phyloP scores from a whole-genome alignment of 2,888 invertebrate genomes.

The Salticus scenicus region DNA sequence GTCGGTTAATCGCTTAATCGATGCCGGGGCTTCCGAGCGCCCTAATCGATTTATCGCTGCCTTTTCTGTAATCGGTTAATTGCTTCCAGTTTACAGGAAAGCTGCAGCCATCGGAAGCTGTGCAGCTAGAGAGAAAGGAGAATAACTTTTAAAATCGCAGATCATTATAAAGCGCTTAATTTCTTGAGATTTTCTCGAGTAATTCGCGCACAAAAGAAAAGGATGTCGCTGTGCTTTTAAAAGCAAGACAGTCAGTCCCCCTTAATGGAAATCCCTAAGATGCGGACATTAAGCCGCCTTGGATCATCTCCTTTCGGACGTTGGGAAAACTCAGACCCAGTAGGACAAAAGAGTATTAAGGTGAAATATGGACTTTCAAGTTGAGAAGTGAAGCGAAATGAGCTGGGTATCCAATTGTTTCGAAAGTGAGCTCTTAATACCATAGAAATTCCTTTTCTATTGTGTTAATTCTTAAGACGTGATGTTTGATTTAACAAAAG shows the following conservation, averaged over 20 bases:
- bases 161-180: conserved; percentile 65
- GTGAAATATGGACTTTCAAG: conserved; percentile 9
- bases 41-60: conserved; percentile 67
- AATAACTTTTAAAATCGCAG: conserved; percentile 48
- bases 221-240: conserved; percentile 32
- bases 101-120: conserved; percentile 43
- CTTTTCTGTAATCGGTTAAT: conserved; percentile 67
- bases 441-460: not conserved
- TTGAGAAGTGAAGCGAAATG: not conserved
- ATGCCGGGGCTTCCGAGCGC: conserved; percentile 59
- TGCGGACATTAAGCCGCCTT: not conserved
- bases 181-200: conserved; percentile 57
- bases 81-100: conserved; percentile 63
- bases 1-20: conserved; percentile 68
- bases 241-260: not conserved
- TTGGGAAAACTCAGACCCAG: not conserved
- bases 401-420: not conserved
- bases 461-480: not conserved
- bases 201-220: conserved; percentile 47
- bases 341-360: not conserved
- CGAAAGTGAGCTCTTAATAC: not conserved
- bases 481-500: not conserved
- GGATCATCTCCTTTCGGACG: conserved; percentile 1
- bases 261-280: not conserved
- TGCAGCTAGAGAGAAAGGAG: conserved; percentile 18